Percentiles rank a stretch among this genome's conserved stretches.
phyloP scores from a whole-genome alignment of 2,888 invertebrate genomes.

The Erebia epiphron region DNA sequence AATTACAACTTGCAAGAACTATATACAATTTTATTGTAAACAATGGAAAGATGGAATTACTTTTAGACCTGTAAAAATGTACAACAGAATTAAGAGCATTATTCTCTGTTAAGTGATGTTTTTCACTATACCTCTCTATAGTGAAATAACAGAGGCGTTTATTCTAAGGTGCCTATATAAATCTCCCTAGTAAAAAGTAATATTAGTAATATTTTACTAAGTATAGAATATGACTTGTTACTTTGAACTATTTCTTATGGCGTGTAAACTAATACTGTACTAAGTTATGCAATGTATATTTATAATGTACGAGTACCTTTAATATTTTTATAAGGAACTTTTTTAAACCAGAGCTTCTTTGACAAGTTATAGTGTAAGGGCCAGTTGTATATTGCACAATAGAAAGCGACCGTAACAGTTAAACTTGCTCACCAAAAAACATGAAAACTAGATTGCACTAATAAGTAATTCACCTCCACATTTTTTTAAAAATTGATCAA shows the following conservation, averaged over 20 bases:
- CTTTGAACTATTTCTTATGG: conserved; percentile 25
- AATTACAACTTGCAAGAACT: too few relatives aligned
- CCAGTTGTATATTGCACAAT: too few relatives aligned
- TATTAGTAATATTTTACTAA: conserved; percentile 17
- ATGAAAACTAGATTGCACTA: too few relatives aligned
- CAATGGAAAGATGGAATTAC: not conserved
- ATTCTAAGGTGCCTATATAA: conserved; percentile 46
- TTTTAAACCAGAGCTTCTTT: conserved; percentile 28
- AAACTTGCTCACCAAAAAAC: too few relatives aligned
- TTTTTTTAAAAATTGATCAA: too few relatives aligned
- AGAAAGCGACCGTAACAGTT: too few relatives aligned
- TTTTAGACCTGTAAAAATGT: conserved; percentile 1
- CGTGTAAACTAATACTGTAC: conserved; percentile 43
- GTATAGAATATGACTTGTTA: conserved; percentile 22
- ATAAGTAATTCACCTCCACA: too few relatives aligned
- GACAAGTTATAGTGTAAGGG: conserved; percentile 15
- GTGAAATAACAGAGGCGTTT: conserved; percentile 17
- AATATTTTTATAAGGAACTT: conserved; percentile 61
- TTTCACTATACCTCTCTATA: conserved; percentile 1
- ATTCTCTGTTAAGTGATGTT: not conserved
- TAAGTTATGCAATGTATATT: conserved; percentile 67
- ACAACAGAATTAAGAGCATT: not conserved
- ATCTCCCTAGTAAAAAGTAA: conserved; percentile 23
- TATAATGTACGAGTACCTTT: conserved; percentile 69
- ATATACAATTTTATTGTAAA: too few relatives aligned